phyloP scores from a whole-genome alignment of 2,797 vertebrate species.

The Falco cherrug region DNA sequence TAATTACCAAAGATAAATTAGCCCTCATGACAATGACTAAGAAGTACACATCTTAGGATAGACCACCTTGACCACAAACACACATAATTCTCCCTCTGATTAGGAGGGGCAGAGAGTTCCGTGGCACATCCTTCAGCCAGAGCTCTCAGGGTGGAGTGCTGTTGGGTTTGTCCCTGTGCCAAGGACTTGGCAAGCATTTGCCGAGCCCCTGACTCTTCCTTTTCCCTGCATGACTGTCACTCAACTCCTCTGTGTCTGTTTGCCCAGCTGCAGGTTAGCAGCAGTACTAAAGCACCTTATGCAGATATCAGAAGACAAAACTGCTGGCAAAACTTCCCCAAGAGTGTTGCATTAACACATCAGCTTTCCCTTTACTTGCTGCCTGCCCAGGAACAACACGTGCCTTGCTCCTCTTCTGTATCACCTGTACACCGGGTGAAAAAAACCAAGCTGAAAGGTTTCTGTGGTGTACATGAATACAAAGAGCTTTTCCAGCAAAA shows the following conservation, averaged over 20 bases:
- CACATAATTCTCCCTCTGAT: not conserved
- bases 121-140: not conserved
- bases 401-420: not conserved
- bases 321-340: not conserved
- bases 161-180: not conserved
- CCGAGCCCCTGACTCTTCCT: not conserved
- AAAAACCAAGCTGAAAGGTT: not conserved
- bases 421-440: not conserved
- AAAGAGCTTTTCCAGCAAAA: not conserved
- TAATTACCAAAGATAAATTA: slow-evolving; percentile 69
- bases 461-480: not conserved
- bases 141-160: not conserved
- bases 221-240: accelerated
- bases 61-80: slow-evolving; percentile 45
- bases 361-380: not conserved
- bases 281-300: not conserved
- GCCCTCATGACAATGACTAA: slow-evolving; percentile 44
- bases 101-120: not conserved
- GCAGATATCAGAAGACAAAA: not conserved
- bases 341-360: not conserved
- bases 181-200: not conserved
- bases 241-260: not conserved
- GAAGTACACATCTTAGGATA: slow-evolving; percentile 38
- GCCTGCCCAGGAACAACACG: accelerated
- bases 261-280: slow-evolving; percentile 4